A percentile compares a stretch with the other conserved stretches of the same genome.
Evolutionary conservation across 1,140 invertebrate species (phyloP).

Genomic region (Heliconius melpomene): DNA sequence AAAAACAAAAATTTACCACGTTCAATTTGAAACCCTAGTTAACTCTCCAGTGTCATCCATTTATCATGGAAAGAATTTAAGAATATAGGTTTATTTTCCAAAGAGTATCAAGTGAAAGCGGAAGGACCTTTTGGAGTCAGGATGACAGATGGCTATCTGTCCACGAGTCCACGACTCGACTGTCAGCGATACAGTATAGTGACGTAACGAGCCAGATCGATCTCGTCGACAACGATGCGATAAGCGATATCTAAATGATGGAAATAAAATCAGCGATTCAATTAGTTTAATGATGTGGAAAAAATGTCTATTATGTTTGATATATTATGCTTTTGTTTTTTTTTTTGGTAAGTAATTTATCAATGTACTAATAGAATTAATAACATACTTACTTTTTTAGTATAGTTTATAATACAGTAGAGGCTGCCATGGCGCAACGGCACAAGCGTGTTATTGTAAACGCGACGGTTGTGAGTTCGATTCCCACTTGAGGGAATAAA

Average conservation of each 20-base stretch:
- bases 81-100: slow-evolving; percentile 16
- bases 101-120: slow-evolving; percentile 16
- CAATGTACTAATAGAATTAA: neutral
- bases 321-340: neutral
- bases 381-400: too few relatives aligned
- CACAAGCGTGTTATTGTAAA: too few relatives aligned
- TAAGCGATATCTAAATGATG: slow-evolving; percentile 49
- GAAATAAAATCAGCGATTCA: slow-evolving; percentile 62
- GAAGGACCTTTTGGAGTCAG: slow-evolving; percentile 17
- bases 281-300: slow-evolving; percentile 63
- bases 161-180: slow-evolving; percentile 7
- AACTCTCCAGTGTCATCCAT: too few relatives aligned
- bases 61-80: neutral
- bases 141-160: slow-evolving; percentile 35
- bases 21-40: too few relatives aligned
- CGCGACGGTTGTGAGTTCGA: too few relatives aligned
- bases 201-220: slow-evolving; percentile 57
- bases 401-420: too few relatives aligned
- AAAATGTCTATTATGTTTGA: neutral
- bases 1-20: too few relatives aligned
- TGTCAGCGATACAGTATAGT: slow-evolving; percentile 36
- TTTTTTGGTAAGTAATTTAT: neutral
- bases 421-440: too few relatives aligned
- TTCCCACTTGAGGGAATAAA: too few relatives aligned
- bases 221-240: slow-evolving; percentile 60